These are phyloP conservation scores for Synergus itoensis DNA, from an alignment of 2,888 invertebrate species.

Conservation along the genomic window DNA sequence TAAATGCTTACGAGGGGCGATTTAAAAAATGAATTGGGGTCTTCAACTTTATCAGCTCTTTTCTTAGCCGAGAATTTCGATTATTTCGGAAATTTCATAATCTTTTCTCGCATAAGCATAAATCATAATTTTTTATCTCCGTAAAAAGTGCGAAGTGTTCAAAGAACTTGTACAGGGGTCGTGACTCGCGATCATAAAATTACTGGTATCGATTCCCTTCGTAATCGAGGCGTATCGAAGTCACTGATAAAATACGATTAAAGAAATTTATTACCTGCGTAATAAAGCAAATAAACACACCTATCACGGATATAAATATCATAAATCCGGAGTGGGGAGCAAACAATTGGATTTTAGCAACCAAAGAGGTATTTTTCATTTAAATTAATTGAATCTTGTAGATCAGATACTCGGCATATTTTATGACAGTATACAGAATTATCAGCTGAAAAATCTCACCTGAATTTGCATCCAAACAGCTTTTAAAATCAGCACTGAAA, in stretches of 20 bases:
- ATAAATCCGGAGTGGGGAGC: not conserved
- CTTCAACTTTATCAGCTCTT: slow-evolving; percentile 29
- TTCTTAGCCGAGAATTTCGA: not conserved
- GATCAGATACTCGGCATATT: not conserved
- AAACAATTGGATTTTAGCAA: slow-evolving; percentile 9
- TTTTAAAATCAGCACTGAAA: not conserved
- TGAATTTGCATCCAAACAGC: not conserved
- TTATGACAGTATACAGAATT: not conserved
- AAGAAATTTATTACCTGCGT: slow-evolving; percentile 33
- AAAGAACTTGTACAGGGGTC: not conserved
- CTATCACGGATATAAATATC: slow-evolving; percentile 5
- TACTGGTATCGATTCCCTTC: slow-evolving; percentile 35
- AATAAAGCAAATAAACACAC: slow-evolving; percentile 38
- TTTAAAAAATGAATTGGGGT: slow-evolving; percentile 19
- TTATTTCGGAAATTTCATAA: slow-evolving; percentile 24
- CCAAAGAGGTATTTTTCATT: not conserved
- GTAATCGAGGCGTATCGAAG: slow-evolving; percentile 37
- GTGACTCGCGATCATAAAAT: slow-evolving; percentile 14
- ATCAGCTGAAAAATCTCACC: slow-evolving; percentile 16
- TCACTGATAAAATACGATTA: slow-evolving; percentile 38
- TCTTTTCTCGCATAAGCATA: not conserved
- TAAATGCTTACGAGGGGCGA: not conserved
- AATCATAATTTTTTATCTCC: not conserved
- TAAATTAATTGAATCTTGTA: not conserved
- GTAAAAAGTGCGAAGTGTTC: not conserved